phyloP scores from a whole-genome alignment of 1,140 invertebrate species.

The Drosophila orosa region DNA sequence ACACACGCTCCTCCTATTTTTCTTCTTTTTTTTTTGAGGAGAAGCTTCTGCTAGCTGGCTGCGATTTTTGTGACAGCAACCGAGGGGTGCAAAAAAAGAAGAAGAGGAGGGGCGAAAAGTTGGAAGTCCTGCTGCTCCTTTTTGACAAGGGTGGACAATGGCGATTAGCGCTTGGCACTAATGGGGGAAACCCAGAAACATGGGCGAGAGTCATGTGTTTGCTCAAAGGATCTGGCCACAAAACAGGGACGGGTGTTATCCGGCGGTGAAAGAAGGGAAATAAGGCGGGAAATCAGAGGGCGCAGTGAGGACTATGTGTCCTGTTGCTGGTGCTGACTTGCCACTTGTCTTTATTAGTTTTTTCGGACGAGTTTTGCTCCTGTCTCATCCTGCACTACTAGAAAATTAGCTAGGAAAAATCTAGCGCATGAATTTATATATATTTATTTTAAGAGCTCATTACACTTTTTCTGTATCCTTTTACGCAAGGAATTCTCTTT shows the following conservation, averaged over 20 bases:
- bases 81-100: slow-evolving; percentile 4
- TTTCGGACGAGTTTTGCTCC: slow-evolving; percentile 62
- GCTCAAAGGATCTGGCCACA: slow-evolving; percentile 62
- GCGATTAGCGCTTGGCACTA: slow-evolving; percentile 79
- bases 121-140: slow-evolving; percentile 33
- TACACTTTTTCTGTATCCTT: background rate
- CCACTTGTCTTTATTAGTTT: slow-evolving; percentile 82
- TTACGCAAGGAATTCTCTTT: background rate
- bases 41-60: slow-evolving; percentile 8
- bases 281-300: slow-evolving; percentile 5
- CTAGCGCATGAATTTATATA: background rate
- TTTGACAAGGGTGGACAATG: slow-evolving; percentile 82
- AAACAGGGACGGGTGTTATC: slow-evolving; percentile 1
- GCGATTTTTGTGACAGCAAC: slow-evolving; percentile 54
- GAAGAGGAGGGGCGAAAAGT: slow-evolving; percentile 1
- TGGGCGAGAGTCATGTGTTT: slow-evolving; percentile 66
- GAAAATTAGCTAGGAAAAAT: background rate
- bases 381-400: slow-evolving; percentile 23
- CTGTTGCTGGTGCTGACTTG: slow-evolving; percentile 64
- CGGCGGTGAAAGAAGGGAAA: background rate
- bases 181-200: slow-evolving; percentile 45
- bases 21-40: background rate
- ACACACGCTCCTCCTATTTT: slow-evolving; percentile 28
- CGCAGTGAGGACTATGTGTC: slow-evolving; percentile 17
- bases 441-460: background rate